These are phyloP conservation scores for Conus canariensis DNA, from an alignment of 2,888 invertebrate species.

Conservation along the genomic window DNA sequence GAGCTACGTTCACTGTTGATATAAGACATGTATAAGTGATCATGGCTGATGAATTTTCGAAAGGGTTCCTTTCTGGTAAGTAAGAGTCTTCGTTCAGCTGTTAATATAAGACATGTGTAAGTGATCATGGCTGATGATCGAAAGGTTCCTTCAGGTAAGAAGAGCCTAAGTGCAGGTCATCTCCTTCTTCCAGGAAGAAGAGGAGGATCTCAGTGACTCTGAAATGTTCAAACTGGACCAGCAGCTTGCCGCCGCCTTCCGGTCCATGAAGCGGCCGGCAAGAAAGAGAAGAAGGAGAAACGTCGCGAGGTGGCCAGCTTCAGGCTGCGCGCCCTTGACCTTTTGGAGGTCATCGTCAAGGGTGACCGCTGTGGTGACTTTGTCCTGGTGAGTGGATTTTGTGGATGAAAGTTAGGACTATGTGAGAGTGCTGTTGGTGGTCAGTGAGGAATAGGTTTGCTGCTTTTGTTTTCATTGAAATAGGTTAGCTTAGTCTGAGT, in stretches of 20 bases:
- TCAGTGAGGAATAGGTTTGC: neutral
- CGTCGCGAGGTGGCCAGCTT: conserved; percentile 58
- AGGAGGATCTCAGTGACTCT: conserved; percentile 88
- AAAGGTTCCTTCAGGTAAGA: too few relatives aligned
- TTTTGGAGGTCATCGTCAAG: conserved; percentile 65
- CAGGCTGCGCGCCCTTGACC: conserved; percentile 66
- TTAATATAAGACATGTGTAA: too few relatives aligned
- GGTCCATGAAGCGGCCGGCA: conserved; percentile 62
- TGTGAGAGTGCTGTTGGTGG: neutral
- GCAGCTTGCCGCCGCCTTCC: conserved; percentile 87
- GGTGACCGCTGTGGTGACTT: conserved; percentile 58
- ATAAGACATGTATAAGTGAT: too few relatives aligned
- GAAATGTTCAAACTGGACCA: conserved; percentile 87
- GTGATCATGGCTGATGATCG: too few relatives aligned
- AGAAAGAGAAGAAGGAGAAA: conserved; percentile 58
- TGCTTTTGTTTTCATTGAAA: too few relatives aligned
- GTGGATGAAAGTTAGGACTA: neutral
- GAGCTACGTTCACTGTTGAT: too few relatives aligned
- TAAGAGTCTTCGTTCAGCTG: too few relatives aligned
- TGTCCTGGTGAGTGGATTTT: conserved; percentile 59
- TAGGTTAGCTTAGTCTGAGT: too few relatives aligned
- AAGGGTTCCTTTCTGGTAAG: too few relatives aligned
- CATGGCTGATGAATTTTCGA: too few relatives aligned
- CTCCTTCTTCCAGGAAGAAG: conserved; percentile 66
- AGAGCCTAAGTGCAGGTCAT: too few relatives aligned